Percentiles rank a stretch among this genome's conserved stretches.
These are phyloP conservation scores for Glaucomys volans DNA, from an alignment of 2,113 vertebrate genomes.

Conservation along the genomic window DNA sequence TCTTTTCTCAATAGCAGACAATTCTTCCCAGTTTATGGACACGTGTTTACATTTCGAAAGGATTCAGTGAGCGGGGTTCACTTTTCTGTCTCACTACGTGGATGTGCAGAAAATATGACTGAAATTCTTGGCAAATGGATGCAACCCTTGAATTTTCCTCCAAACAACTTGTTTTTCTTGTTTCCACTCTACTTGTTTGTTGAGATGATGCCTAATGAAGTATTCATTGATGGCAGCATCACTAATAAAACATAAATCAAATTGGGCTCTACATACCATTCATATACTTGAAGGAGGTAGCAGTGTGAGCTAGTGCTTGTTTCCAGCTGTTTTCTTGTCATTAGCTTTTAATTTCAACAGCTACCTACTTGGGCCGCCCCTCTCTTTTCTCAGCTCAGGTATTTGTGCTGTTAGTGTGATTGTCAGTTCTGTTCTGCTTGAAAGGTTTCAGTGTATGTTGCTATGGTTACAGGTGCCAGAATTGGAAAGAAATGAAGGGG, in stretches of 20 bases:
- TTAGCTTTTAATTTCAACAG: constrained; percentile 90
- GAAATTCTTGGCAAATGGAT: constrained; percentile 9
- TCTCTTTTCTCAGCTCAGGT: constrained; percentile 83
- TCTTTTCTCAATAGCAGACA: constrained; percentile 77
- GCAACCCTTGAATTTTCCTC: constrained; percentile 71
- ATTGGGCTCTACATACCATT: constrained; percentile 59
- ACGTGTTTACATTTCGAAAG: constrained; percentile 76
- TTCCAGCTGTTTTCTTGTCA: constrained; percentile 89
- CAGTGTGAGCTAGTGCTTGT: constrained; percentile 73
- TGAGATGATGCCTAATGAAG: constrained; percentile 73
- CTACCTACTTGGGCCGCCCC: constrained; percentile 84
- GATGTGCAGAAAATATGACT: constrained; percentile 8
- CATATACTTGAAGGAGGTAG: constrained; percentile 71
- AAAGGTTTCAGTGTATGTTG: constrained; percentile 88
- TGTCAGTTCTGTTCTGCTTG: constrained; percentile 90
- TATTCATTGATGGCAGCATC: constrained; percentile 26
- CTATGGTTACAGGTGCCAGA: constrained; percentile 88
- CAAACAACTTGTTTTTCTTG: constrained; percentile 79
- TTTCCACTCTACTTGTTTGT: constrained; percentile 67
- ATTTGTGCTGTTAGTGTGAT: constrained; percentile 86
- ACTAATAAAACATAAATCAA: constrained; percentile 72
- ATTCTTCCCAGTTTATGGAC: constrained; percentile 78
- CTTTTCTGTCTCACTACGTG: constrained; percentile 18
- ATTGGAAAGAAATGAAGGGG: constrained; percentile 88
- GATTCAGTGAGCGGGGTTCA: constrained; percentile 36